Base-by-base conservation (phyloP, 2,113 vertebrate species). In the Cyanoramphus novaezelandiae region DNA sequence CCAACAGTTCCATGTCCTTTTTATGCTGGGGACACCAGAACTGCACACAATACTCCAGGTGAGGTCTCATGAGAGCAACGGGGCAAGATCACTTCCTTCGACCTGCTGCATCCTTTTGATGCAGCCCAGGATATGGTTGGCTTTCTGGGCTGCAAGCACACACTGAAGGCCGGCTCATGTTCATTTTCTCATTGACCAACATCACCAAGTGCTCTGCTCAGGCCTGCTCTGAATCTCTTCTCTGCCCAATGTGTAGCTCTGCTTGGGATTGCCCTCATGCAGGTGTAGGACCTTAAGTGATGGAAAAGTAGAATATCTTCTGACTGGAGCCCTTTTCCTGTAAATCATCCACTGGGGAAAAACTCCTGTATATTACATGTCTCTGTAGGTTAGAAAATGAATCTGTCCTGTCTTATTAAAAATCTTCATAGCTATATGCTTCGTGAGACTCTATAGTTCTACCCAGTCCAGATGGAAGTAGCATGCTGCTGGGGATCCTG, bases 401-500 rank as follows among this genome's bases (percentile, higher is more conserved):
- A 33, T 78, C 69, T 43, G 9, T 67, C 71, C 72, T 72, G 11
- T 64, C 71, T 39, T 77, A 35, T 76, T 88, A 75, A 82, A 89
- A 89, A 84, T 75, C 47, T 11, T 14, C 1, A 2, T 47, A 71
- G 11, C 69, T 82, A 7, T 65, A n/a, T 90, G 49, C 53, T 84
- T 80, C 71, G 41, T 67, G 44, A 90, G 46, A 49, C 10, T 18
- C 46, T 75, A 13, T 43, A 50, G 47, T 86, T 92, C 50, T 83
- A 89, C 44, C 47, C 35, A 89, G 83, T 84, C 91, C 88, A 92
- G 86, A 91, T 82, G 86, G 93, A 96, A 81, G 44, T 81, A 75
- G 35, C 0, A 0, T 93, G 68, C 65, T 90, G 35, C 55, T 84
- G 64, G 71, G 60, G 68, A 63, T 94, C 20, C 72, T 41, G 78